Base-by-base conservation (phyloP, 2,113 vertebrate species). In the Chrysemys picta region DNA sequence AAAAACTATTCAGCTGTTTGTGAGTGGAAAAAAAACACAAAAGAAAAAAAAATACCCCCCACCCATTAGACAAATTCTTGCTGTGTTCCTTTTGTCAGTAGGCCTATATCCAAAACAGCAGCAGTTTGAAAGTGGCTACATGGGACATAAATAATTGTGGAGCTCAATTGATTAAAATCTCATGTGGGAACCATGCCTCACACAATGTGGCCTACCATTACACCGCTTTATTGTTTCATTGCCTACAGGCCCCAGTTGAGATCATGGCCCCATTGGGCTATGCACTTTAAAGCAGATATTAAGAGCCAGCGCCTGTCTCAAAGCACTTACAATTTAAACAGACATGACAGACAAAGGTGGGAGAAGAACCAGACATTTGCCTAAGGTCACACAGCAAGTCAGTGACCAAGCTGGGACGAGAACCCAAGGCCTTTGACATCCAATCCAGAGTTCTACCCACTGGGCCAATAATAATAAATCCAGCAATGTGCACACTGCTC, bases 61-160 rank as follows among this genome's bases (percentile, higher is more conserved):
- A 10, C 12, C 42, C 27, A n/a, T 47, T 6, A 27, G 52, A 21
- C 38, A 47, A 12, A 6, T 4, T 47, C 56, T 35, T 0, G 0
- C 21, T 2, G 42, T 4, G 38, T 65, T 65, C 27, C 27, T 35
- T 65, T 65, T 65, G 31, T 29, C 11, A 31, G 17, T 17, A 21
- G 52, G 17, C 52, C 54, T 56, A 35, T 49, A 35, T 17, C 47
- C 9, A 50, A 4, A 4, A 0, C 0, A 22, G 9, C 25, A 56
- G 52, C 6, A 1, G 8, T 2, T 25, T 2, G 0, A 53, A 27
- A 65, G 75, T 54, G 72, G 79, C n/a, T 3, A 17, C 72, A 25
- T 17, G 84, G 47, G 31, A 10, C 65, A 25, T 1, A 1, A 65
- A 31, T 16, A 65, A 29, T 65, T 65, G 59, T 35, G 59, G 29